Base-by-base conservation (phyloP, 2,888 invertebrate species). In the Acanthosepion pharaonis region DNA sequence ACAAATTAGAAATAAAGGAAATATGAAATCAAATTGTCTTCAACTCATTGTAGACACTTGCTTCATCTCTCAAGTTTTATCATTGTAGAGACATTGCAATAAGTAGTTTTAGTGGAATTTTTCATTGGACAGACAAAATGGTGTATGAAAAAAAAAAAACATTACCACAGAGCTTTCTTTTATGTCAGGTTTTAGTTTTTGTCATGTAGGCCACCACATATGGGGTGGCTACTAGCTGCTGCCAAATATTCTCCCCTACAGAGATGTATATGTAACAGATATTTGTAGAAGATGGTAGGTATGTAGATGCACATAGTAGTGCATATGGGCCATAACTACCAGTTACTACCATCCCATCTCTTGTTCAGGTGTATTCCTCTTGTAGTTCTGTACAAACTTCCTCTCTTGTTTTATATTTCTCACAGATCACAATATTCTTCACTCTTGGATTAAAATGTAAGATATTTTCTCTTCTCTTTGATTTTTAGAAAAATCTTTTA, bases 201-300 rank as follows among this genome's bases (percentile, higher is more conserved):
- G 78, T 33, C n/a, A 78, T 78, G 15, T 78, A 78, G 78, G 78
- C 78, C 78, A 78, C 78, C 33, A 25, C 28, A 78, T 59, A 3
- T 78, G 78, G 11, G 78, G n/a, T 78, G 78, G 78, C 78, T 78
- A 78, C 78, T 78, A 33, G 15, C 78, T 78, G 78, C 78, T 78
- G 78, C 78, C n/a, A 78, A 78, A 78, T n/a, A 78, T 78, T n/a
- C 78, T 78, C 78, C 78, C 78, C 78, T 33, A 78, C 78, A n/a
- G 78, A 78, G 78, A 78, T 78, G 78, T 59, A 59, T 59, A 23
- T 59, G 59, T 78, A 78, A 78, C 78, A 78, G 78, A 78, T n/a
- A 78, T 78, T 33, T 78, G 11, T 78, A 33, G n/a, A 78, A 78
- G 78, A 78, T 33, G n/a, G 78, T 78, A 78, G 78, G 78, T 78